A percentile compares a stretch with the other conserved stretches of the same genome.
These are phyloP conservation scores for Leucania comma DNA, from an alignment of 2,888 invertebrate genomes.

Conservation along the genomic window DNA sequence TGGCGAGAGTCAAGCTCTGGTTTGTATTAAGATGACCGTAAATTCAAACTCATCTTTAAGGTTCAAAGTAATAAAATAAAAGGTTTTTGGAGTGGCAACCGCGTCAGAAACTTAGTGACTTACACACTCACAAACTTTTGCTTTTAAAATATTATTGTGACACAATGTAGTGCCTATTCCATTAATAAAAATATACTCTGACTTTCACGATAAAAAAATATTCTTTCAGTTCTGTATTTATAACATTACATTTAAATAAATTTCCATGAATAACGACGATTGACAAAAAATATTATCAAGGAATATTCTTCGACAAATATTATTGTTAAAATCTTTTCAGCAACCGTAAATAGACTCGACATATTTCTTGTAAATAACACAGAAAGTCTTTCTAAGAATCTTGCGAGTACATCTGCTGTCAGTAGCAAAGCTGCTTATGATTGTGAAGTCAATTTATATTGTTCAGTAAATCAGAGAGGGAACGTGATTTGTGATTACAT, in stretches of 20 bases:
- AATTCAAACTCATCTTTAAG: too few species aligned
- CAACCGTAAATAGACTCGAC: not conserved
- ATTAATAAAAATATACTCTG: too few species aligned
- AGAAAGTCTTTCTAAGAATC: constrained; percentile 1
- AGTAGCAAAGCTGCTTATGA: constrained; percentile 13
- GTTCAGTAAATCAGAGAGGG: not conserved
- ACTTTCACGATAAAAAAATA: too few species aligned
- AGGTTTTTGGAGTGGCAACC: too few species aligned
- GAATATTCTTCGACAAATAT: not conserved
- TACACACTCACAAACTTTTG: too few species aligned
- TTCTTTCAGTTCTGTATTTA: not conserved
- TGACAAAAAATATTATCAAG: not conserved
- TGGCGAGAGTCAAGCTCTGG: too few species aligned
- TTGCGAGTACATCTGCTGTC: constrained; percentile 32
- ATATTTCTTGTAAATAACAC: constrained; percentile 14
- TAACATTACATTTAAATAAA: constrained; percentile 1
- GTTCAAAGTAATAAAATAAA: too few species aligned
- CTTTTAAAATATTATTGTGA: too few species aligned
- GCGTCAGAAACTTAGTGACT: too few species aligned
- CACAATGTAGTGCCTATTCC: too few species aligned
- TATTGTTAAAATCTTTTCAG: not conserved
- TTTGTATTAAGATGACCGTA: too few species aligned
- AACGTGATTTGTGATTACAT: not conserved
- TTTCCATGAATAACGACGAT: not conserved
- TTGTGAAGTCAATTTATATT: constrained; percentile 43